Evolutionary conservation across 2,113 vertebrate species (phyloP).

Genomic region (Megaceryle maxima): DNA sequence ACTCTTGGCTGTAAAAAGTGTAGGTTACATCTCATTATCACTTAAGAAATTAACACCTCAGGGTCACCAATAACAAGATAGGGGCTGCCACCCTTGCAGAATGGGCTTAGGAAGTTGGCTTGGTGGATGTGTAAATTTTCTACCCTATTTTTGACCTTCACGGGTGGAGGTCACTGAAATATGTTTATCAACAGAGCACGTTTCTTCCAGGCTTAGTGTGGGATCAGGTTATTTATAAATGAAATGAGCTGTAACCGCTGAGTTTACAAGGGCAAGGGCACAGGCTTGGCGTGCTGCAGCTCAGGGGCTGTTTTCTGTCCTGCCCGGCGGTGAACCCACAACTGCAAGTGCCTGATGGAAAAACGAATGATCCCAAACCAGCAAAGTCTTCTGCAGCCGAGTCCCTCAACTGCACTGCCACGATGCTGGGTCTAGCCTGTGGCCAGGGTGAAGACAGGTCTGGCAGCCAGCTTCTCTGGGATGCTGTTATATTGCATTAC

Average conservation of each 20-base stretch:
- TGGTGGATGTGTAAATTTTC: background rate
- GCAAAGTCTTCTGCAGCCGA: background rate
- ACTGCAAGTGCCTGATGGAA: rapidly evolving
- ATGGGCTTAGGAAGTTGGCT: background rate
- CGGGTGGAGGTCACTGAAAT: background rate
- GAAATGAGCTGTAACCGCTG: rapidly evolving
- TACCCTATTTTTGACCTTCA: background rate
- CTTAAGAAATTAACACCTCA: background rate
- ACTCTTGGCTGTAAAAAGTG: background rate
- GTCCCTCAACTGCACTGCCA: background rate
- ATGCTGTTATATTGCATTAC: no score
- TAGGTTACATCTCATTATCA: background rate
- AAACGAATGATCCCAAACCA: background rate
- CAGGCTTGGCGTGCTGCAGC: background rate
- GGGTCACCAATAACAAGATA: background rate
- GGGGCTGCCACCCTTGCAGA: rapidly evolving
- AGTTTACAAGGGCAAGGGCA: background rate
- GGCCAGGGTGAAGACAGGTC: rapidly evolving
- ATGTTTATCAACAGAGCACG: rapidly evolving
- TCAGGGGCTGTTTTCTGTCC: background rate
- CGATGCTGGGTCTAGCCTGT: rapidly evolving
- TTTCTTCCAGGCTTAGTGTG: rapidly evolving
- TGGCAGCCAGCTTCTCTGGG: no score
- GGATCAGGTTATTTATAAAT: background rate
- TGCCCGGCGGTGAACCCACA: background rate